Evolutionary conservation across 2,888 invertebrate genomes (phyloP).

Genomic region (Cynaeus angustus): DNA sequence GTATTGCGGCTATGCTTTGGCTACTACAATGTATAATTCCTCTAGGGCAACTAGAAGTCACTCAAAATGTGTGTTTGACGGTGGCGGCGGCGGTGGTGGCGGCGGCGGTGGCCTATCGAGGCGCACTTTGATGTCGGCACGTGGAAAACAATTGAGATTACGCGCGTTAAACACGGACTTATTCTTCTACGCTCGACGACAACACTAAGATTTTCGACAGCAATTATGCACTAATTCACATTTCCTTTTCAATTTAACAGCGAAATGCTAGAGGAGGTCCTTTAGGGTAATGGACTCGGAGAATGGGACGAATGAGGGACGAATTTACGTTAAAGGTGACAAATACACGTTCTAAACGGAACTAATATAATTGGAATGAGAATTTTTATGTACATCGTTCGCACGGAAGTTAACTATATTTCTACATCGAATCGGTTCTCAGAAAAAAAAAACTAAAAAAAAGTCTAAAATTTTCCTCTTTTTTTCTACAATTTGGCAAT

Average conservation of each 20-base stretch:
- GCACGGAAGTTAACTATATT: too few relatives aligned
- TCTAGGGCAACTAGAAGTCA: conserved; percentile 66
- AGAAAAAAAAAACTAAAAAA: too few relatives aligned
- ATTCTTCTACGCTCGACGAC: conserved; percentile 16
- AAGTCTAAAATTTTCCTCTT: too few relatives aligned
- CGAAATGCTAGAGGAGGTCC: conserved; percentile 8
- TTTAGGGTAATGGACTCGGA: neutral
- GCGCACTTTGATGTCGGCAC: conserved; percentile 52
- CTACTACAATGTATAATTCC: conserved; percentile 65
- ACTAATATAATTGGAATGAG: too few relatives aligned
- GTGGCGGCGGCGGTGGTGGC: conserved; percentile 43
- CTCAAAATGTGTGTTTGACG: conserved; percentile 63
- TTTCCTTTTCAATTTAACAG: conserved; percentile 35
- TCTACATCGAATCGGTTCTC: too few relatives aligned
- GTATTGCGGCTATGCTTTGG: conserved; percentile 61
- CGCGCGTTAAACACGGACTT: conserved; percentile 45
- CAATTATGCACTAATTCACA: conserved; percentile 40
- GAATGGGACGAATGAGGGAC: too few relatives aligned
- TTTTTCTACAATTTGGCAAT: too few relatives aligned
- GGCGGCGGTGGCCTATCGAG: conserved; percentile 37
- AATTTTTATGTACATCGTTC: too few relatives aligned
- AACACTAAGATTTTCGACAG: conserved; percentile 33
- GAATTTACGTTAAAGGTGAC: too few relatives aligned
- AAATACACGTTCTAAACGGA: too few relatives aligned
- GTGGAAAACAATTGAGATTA: conserved; percentile 48